Percentiles rank a stretch among this genome's conserved stretches.
Evolutionary conservation across 2,888 invertebrate species (phyloP).

Genomic region (Lomographa bimaculata): DNA sequence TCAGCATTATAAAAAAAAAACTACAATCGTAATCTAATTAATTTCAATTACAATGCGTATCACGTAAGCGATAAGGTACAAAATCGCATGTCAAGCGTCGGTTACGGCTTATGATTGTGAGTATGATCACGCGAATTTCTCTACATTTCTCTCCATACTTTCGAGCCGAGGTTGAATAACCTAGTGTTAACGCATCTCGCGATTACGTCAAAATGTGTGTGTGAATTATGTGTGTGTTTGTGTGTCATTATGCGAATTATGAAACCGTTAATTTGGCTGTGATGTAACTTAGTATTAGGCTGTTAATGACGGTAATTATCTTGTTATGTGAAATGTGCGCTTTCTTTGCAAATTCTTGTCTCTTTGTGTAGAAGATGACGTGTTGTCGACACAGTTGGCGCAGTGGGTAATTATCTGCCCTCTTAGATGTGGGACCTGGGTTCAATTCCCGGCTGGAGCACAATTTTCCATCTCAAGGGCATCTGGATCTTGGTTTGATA

Average conservation of each 20-base stretch:
- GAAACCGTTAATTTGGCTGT: conserved; percentile 3
- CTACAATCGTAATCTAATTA: background rate
- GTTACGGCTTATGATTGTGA: conserved; percentile 54
- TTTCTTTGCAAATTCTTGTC: too few relatives aligned
- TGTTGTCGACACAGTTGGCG: too few relatives aligned
- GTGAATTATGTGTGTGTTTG: conserved; percentile 2
- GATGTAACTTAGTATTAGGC: conserved; percentile 1
- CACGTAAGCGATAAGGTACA: conserved; percentile 16
- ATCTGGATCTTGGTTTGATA: too few relatives aligned
- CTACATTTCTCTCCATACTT: conserved; percentile 72
- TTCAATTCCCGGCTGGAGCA: too few relatives aligned
- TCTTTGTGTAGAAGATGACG: too few relatives aligned
- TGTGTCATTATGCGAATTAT: conserved; percentile 9
- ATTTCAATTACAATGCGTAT: conserved; percentile 27
- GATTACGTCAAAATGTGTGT: conserved; percentile 52
- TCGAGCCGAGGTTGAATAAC: conserved; percentile 74
- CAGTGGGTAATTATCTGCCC: too few relatives aligned
- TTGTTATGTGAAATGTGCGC: background rate
- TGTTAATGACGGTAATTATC: conserved; percentile 1
- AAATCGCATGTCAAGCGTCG: conserved; percentile 25
- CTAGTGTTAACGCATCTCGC: conserved; percentile 48
- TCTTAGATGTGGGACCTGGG: too few relatives aligned
- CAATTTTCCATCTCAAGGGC: too few relatives aligned
- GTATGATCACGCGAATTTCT: conserved; percentile 69
- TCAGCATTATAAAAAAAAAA: too few relatives aligned